These are phyloP conservation scores for Orchesella cincta DNA, from an alignment of 1,140 invertebrate species.

Conservation along the genomic window DNA sequence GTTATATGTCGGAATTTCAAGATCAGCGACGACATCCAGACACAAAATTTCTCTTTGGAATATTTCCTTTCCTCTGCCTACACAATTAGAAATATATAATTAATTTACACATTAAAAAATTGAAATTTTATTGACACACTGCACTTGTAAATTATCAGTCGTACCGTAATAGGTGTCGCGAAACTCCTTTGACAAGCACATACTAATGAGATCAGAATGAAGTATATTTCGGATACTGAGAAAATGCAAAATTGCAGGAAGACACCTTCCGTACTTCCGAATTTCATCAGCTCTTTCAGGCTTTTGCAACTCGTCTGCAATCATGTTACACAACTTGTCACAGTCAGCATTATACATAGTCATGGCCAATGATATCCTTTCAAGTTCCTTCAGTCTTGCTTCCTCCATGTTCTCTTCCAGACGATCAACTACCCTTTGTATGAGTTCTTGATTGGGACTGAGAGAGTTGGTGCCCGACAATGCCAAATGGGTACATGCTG, in stretches of 20 bases:
- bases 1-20: constrained; percentile 63
- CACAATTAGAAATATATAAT: constrained; percentile 48
- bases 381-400: constrained; percentile 65
- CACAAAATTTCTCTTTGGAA: constrained; percentile 60
- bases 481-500: constrained; percentile 60
- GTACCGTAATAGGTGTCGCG: constrained; percentile 56
- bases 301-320: constrained; percentile 59
- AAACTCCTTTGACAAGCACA: constrained; percentile 57
- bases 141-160: too few relatives aligned
- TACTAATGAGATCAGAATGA: constrained; percentile 59
- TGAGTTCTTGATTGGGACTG: constrained; percentile 55
- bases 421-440: constrained; percentile 48
- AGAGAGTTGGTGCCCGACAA: constrained; percentile 59
- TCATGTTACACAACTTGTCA: constrained; percentile 56
- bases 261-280: constrained; percentile 55
- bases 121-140: neutral
- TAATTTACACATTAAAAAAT: constrained; percentile 32
- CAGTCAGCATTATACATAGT: constrained; percentile 59
- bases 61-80: constrained; percentile 11
- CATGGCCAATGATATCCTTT: constrained; percentile 61
- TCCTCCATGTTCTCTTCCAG: constrained; percentile 50
- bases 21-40: constrained; percentile 60
- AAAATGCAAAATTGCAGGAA: constrained; percentile 58
- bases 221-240: constrained; percentile 58
- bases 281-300: constrained; percentile 58